phyloP scores from a whole-genome alignment of 1,140 invertebrate genomes.

The Drosophila fuyamai region DNA sequence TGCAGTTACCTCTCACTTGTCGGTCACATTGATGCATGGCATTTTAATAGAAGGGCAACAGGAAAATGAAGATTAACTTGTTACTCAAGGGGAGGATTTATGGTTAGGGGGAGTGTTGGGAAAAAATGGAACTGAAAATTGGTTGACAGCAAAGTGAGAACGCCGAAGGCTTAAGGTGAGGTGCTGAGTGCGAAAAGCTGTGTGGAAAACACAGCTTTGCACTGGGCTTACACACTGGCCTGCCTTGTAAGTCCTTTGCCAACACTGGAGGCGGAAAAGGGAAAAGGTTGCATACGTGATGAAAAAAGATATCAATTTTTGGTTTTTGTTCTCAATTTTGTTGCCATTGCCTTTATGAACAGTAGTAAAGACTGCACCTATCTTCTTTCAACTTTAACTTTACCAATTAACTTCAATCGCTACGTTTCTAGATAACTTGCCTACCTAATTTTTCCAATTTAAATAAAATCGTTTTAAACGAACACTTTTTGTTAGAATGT shows the following conservation, averaged over 20 bases:
- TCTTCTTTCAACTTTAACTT: too few relatives aligned
- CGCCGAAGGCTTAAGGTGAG: background rate
- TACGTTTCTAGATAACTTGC: too few relatives aligned
- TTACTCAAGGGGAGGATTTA: conserved; percentile 38
- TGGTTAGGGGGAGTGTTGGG: conserved; percentile 1
- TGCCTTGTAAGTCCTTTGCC: conserved; percentile 1
- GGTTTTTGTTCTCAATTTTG: too few relatives aligned
- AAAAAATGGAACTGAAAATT: conserved; percentile 12
- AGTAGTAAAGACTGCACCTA: too few relatives aligned
- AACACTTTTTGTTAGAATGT: too few relatives aligned
- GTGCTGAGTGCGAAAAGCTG: conserved; percentile 15
- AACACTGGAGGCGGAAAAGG: background rate
- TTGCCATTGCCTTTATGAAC: too few relatives aligned
- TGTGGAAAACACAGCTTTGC: conserved; percentile 8
- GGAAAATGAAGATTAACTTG: conserved; percentile 76
- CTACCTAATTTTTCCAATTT: too few relatives aligned
- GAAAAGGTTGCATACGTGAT: too few relatives aligned
- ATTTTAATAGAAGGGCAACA: conserved; percentile 69
- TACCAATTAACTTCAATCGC: too few relatives aligned
- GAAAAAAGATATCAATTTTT: too few relatives aligned
- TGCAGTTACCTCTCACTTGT: conserved; percentile 37
- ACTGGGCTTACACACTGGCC: conserved; percentile 10
- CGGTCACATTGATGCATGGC: conserved; percentile 75
- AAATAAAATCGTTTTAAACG: too few relatives aligned
- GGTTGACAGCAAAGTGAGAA: conserved; percentile 21